Evolutionary conservation across 2,113 vertebrate genomes (phyloP).

Genomic region (Zapornia atra): DNA sequence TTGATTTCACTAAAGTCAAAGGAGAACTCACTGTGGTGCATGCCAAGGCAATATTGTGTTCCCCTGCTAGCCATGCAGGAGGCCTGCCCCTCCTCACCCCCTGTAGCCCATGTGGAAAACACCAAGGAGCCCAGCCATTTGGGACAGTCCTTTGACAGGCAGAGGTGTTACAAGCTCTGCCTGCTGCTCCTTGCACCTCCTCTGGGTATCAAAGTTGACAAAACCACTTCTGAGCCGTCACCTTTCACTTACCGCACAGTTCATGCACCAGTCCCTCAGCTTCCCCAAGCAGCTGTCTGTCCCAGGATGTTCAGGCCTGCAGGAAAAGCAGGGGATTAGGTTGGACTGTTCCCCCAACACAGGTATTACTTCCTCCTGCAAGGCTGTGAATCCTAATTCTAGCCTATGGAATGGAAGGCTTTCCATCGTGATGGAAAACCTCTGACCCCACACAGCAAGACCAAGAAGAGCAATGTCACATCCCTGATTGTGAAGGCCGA

Average conservation of each 20-base stretch:
- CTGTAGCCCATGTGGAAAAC: accelerated
- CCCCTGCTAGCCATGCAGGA: background rate
- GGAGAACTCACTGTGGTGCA: accelerated
- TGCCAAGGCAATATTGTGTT: background rate
- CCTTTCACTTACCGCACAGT: conserved; percentile 71
- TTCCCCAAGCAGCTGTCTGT: background rate
- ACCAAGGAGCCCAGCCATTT: background rate
- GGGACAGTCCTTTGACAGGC: background rate
- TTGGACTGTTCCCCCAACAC: background rate
- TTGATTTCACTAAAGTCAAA: accelerated
- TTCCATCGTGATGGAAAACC: background rate
- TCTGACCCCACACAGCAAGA: background rate
- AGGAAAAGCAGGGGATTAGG: background rate
- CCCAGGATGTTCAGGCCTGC: conserved; percentile 63
- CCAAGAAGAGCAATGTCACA: background rate
- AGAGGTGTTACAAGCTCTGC: background rate
- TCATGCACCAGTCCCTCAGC: conserved; percentile 61
- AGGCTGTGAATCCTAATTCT: background rate
- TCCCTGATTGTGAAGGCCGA: background rate
- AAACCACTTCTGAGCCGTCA: background rate
- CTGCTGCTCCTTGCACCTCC: background rate
- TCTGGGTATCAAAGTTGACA: background rate
- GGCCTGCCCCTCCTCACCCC: background rate
- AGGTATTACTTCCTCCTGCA: accelerated
- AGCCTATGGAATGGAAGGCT: accelerated